Evolutionary conservation across 2,888 invertebrate genomes (phyloP), one percentile per base, ranked within the genome.

Genomic region (Tipula helvola): DNA sequence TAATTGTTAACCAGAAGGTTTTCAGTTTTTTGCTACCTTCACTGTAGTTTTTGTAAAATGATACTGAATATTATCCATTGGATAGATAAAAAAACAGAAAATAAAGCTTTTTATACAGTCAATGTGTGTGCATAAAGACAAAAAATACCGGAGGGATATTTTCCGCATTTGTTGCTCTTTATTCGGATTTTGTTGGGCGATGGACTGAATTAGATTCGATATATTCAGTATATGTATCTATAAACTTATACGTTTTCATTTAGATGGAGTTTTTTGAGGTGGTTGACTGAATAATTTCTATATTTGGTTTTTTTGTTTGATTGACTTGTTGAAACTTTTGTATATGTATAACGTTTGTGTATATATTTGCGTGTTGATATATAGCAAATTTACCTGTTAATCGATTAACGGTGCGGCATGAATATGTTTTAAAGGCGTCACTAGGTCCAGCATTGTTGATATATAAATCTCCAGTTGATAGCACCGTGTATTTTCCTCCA

Each of bases 381-480:
- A 41, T 2, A 2, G 2, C 28, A 2, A 28, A 39, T 39, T 39
- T 90, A 91, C 91, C 96, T 88, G 97, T 96, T 89, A 97, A 93
- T 89, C 95, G 94, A 92, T 97, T 96, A 87, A 95, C 94, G 28
- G 97, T 96, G 87, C 96, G 93, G 91, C 97, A 97, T 88, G 95
- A 94, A 92, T 96, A 97, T 88, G 94, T 94, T 90, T 94, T 95
- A 92, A 95, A 95, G 87, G 95, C 95, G 92, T 97, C 97, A 88
- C 94, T 93, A 86, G 95, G 94, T 87, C 95, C 95, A 88, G 96
- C 96, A 89, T 95, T 94, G 90, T 95, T 95, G 90, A 97, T 95
- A 92, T 96, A 96, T 88, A 97, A 92, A 89, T 97, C 96, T 16
- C 97, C 97, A 90, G 95, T 96, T 88, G 95, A 94, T 88, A 97